Percentiles rank a stretch among this genome's conserved stretches.
These are phyloP conservation scores for Meandrusa payeni DNA, from an alignment of 2,888 invertebrate genomes.

Conservation along the genomic window DNA sequence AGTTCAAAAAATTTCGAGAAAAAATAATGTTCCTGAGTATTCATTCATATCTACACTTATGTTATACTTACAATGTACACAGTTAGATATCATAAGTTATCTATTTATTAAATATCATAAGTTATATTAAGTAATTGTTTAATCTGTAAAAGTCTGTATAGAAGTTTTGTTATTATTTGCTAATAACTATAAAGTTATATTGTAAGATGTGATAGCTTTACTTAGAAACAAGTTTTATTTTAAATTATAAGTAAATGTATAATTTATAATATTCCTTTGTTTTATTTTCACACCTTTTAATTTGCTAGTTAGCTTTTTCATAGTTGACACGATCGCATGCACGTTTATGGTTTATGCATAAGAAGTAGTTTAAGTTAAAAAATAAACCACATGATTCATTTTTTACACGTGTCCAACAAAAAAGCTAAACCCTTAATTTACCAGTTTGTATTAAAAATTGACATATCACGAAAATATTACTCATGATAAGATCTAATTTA, in stretches of 20 bases:
- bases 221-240: slow-evolving; percentile 72
- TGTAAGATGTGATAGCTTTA: slow-evolving; percentile 78
- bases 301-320: slow-evolving; percentile 46
- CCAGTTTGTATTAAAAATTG: too few relatives aligned
- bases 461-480: too few relatives aligned
- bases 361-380: slow-evolving; percentile 17
- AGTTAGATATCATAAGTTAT: slow-evolving; percentile 51
- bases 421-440: too few relatives aligned
- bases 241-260: slow-evolving; percentile 72
- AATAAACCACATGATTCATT: too few relatives aligned
- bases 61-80: slow-evolving; percentile 39
- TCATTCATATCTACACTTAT: slow-evolving; percentile 38
- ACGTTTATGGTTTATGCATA: slow-evolving; percentile 28
- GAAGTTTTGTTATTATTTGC: slow-evolving; percentile 69
- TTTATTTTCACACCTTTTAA: slow-evolving; percentile 63
- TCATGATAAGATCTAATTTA: too few relatives aligned
- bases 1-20: slow-evolving; percentile 35
- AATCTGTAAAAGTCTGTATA: slow-evolving; percentile 66
- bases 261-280: slow-evolving; percentile 58
- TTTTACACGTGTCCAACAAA: slow-evolving; percentile 6
- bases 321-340: slow-evolving; percentile 52
- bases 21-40: slow-evolving; percentile 65
- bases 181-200: slow-evolving; percentile 49
- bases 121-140: slow-evolving; percentile 52
- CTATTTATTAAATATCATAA: slow-evolving; percentile 63